phyloP scores from a whole-genome alignment of 2,888 invertebrate species.

The Epinotia nisella region DNA sequence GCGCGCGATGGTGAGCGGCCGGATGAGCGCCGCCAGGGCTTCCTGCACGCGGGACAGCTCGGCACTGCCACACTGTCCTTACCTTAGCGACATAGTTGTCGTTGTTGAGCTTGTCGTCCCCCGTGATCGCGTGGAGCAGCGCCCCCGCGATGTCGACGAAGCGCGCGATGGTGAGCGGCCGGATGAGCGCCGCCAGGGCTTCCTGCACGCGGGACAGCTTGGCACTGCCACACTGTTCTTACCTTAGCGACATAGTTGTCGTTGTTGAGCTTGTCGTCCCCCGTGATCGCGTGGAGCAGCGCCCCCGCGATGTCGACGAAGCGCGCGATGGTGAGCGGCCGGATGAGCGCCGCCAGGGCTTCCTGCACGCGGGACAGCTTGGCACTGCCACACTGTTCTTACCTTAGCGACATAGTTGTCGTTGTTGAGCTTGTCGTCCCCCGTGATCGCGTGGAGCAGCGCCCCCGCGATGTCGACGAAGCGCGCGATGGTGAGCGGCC shows the following conservation, averaged over 20 bases:
- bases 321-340: too few relatives aligned
- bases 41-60: not conserved
- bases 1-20: too few relatives aligned
- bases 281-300: not conserved
- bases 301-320: slow-evolving; percentile 63
- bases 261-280: not conserved
- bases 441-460: not conserved
- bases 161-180: too few relatives aligned
- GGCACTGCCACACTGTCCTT: too few relatives aligned
- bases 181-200: too few relatives aligned
- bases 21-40: too few relatives aligned
- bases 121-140: not conserved
- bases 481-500: too few relatives aligned
- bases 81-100: too few relatives aligned
- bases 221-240: too few relatives aligned
- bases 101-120: not conserved
- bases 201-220: not conserved
- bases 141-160: slow-evolving; percentile 2
- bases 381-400: slow-evolving; percentile 45
- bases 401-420: slow-evolving; percentile 14
- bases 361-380: slow-evolving; percentile 54
- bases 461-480: slow-evolving; percentile 65
- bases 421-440: slow-evolving; percentile 5
- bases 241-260: too few relatives aligned
- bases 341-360: too few relatives aligned